A percentile compares a stretch with the other conserved stretches of the same genome.
Conservation (phyloP, 2,888 invertebrate genomes). For the Polymixis lichenea region DNA sequence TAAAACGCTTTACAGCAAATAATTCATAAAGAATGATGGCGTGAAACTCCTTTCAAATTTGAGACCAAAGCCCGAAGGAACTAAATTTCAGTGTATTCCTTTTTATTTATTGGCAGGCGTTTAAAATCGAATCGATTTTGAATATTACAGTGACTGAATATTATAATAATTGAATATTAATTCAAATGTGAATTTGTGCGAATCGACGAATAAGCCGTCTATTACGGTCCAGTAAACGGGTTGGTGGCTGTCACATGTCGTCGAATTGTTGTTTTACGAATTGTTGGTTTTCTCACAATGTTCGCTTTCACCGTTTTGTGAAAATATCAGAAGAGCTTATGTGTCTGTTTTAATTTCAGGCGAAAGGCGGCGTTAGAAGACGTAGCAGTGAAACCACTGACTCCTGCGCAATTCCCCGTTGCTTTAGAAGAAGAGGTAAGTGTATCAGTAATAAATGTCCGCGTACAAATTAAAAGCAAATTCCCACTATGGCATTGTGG, state of each 20-base stretch:
- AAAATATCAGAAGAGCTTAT: background rate
- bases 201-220: too few species aligned
- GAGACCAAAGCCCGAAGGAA: too few species aligned
- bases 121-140: too few species aligned
- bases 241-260: background rate
- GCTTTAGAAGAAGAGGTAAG: constrained; percentile 96
- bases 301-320: background rate
- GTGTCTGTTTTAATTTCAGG: constrained; percentile 85
- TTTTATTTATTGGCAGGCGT: too few species aligned
- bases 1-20: constrained; percentile 13
- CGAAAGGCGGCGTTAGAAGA: constrained; percentile 93
- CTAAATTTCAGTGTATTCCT: too few species aligned
- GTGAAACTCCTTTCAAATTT: too few species aligned
- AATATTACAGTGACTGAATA: too few species aligned
- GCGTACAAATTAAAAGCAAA: too few species aligned
- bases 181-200: too few species aligned
- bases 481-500: too few species aligned
- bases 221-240: too few species aligned
- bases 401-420: constrained; percentile 94
- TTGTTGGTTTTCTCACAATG: background rate
- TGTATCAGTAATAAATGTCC: constrained; percentile 38
- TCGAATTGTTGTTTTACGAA: background rate
- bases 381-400: constrained; percentile 97
- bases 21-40: constrained; percentile 7
- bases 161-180: too few species aligned